Conservation (phyloP, 2,797 vertebrate genomes). For the Catostomus latipinnis region DNA sequence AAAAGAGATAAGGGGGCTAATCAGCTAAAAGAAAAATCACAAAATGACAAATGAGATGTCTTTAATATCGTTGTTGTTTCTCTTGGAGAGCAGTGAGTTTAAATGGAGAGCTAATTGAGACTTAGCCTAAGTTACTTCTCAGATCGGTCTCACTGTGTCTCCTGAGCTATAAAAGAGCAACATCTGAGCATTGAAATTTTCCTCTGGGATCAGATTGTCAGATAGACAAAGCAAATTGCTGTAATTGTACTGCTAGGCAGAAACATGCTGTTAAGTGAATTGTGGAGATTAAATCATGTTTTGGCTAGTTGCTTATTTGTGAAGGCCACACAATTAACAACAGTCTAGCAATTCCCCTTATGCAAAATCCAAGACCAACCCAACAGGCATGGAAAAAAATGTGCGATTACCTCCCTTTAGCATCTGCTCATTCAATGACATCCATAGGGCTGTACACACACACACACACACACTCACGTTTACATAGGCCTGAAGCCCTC, state of each 20-base stretch:
- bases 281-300: conserved; percentile 6
- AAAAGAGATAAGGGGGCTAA: conserved; percentile 60
- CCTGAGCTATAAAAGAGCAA: neutral
- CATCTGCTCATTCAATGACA: conserved; percentile 63
- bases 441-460: conserved; percentile 58
- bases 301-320: conserved; percentile 72
- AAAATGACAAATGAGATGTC: neutral
- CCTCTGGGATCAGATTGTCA: conserved; percentile 68
- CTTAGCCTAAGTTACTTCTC: neutral
- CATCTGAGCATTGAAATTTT: conserved; percentile 2
- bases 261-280: conserved; percentile 63
- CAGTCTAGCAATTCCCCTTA: conserved; percentile 36
- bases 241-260: conserved; percentile 77
- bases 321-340: conserved; percentile 62
- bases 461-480: neutral
- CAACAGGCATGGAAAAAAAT: conserved; percentile 64
- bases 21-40: conserved; percentile 36
- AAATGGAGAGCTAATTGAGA: neutral
- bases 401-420: conserved; percentile 68
- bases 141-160: neutral
- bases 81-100: neutral
- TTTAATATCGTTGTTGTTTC: neutral
- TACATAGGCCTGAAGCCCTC: conserved; percentile 50
- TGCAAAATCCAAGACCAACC: conserved; percentile 54
- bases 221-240: conserved; percentile 77